Conservation (phyloP, 2,797 vertebrate genomes). For the Helostoma temminkii region DNA sequence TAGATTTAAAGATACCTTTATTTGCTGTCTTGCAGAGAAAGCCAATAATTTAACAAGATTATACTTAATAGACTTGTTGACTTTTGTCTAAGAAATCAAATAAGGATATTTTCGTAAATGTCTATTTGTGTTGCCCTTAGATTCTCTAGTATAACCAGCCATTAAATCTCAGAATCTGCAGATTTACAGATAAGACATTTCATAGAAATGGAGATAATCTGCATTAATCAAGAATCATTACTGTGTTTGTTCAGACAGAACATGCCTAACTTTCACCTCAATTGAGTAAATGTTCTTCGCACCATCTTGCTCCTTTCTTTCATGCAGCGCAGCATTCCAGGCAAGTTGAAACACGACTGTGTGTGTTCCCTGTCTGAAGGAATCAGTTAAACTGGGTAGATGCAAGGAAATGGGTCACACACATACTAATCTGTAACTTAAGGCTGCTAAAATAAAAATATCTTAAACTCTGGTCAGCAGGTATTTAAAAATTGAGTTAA, state of each 20-base stretch:
- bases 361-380: conserved; percentile 40
- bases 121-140: background rate
- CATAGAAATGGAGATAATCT: conserved; percentile 14
- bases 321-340: conserved; percentile 75
- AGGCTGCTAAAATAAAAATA: conserved; percentile 20
- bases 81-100: background rate
- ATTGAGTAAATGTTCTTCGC: conserved; percentile 29
- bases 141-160: conserved; percentile 1
- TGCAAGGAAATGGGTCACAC: conserved; percentile 57
- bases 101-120: background rate
- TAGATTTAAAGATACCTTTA: background rate
- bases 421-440: conserved; percentile 23
- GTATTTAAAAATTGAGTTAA: conserved; percentile 18
- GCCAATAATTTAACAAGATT: no score
- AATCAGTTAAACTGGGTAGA: conserved; percentile 68
- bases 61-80: no score
- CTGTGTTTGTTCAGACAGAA: conserved; percentile 16
- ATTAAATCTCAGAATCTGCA: conserved; percentile 13
- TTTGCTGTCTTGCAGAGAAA: no score
- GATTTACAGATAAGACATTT: conserved; percentile 15
- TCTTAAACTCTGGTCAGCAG: conserved; percentile 26
- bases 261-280: conserved; percentile 20
- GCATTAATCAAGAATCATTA: conserved; percentile 9
- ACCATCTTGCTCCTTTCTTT: conserved; percentile 31
- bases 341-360: conserved; percentile 66